Percentiles rank a stretch among this genome's conserved stretches.
These are phyloP conservation scores for Ostrea edulis DNA, from an alignment of 1,140 invertebrate genomes.

Conservation along the genomic window DNA sequence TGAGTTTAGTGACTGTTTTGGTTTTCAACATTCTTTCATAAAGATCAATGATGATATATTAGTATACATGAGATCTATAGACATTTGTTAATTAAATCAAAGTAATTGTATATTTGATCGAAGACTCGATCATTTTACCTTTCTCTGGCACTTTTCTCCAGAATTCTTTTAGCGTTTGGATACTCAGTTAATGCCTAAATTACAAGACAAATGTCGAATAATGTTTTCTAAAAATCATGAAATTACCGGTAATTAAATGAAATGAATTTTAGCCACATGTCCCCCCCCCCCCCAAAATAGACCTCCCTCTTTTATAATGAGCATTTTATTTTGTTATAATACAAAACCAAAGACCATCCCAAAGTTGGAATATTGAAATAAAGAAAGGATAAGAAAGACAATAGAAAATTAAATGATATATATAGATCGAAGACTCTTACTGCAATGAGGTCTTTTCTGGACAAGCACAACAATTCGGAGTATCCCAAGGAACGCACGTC, in stretches of 20 bases:
- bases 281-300: too few relatives aligned
- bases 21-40: not conserved
- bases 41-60: not conserved
- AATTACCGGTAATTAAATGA: too few relatives aligned
- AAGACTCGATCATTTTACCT: constrained; percentile 55
- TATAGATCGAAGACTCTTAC: constrained; percentile 81
- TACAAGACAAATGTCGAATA: not conserved
- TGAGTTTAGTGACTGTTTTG: not conserved
- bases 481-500: constrained; percentile 97
- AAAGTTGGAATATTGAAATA: too few relatives aligned
- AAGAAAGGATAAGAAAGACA: too few relatives aligned
- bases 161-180: constrained; percentile 69
- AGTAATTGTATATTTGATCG: not conserved
- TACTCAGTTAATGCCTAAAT: constrained; percentile 72
- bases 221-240: too few relatives aligned
- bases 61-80: not conserved
- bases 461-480: constrained; percentile 95
- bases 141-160: constrained; percentile 67
- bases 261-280: too few relatives aligned
- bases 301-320: too few relatives aligned
- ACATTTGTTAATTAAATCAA: not conserved
- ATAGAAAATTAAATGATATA: too few relatives aligned
- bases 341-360: too few relatives aligned
- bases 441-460: constrained; percentile 93
- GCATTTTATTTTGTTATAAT: too few relatives aligned